These are phyloP conservation scores for Xenops minutus DNA, from an alignment of 2,797 vertebrate species.

Conservation along the genomic window DNA sequence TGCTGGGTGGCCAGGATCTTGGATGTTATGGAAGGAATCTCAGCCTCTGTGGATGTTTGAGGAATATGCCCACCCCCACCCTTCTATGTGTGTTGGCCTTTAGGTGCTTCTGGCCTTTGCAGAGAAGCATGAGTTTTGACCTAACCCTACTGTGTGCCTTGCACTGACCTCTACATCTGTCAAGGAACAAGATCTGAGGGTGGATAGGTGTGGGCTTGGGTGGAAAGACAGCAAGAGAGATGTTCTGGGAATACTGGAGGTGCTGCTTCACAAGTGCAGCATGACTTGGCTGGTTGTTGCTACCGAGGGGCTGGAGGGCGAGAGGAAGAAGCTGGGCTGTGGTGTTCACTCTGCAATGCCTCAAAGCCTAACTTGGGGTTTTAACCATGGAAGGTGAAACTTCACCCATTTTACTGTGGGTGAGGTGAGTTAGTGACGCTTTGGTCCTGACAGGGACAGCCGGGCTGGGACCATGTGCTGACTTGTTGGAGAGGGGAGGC, in stretches of 20 bases:
- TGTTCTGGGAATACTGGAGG: accelerated
- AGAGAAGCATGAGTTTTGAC: background rate
- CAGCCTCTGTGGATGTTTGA: background rate
- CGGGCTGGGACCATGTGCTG: accelerated
- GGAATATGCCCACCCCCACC: accelerated
- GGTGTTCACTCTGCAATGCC: background rate
- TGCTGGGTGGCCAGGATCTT: background rate
- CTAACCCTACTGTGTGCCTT: background rate
- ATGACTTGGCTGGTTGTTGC: background rate
- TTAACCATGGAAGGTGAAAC: background rate
- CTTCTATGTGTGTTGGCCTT: background rate
- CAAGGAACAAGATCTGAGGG: background rate
- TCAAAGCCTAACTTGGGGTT: background rate
- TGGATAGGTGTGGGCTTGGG: background rate
- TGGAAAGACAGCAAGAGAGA: accelerated
- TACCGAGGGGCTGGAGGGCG: background rate
- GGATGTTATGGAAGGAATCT: background rate
- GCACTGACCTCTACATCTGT: background rate
- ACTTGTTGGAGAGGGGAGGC: background rate
- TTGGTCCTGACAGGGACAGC: background rate
- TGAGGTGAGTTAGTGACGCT: accelerated
- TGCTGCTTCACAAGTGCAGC: background rate
- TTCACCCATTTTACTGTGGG: background rate
- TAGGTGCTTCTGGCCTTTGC: background rate
- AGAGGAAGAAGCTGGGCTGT: background rate